Evolutionary conservation across 2,113 vertebrate genomes (phyloP).

Genomic region (Gracilinanus agilis): DNA sequence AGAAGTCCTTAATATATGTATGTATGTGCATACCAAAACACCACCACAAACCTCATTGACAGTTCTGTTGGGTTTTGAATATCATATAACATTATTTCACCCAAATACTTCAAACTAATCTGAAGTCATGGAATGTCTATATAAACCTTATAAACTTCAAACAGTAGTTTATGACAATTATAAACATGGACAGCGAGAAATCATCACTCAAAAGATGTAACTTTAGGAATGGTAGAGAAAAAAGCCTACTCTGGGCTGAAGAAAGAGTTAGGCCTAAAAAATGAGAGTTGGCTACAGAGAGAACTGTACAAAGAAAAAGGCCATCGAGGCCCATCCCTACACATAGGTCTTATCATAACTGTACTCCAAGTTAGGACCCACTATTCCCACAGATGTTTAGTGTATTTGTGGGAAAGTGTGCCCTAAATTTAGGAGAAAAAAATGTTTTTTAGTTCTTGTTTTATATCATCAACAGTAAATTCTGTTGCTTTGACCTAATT

Average conservation of each 20-base stretch:
- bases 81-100: background rate
- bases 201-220: background rate
- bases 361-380: background rate
- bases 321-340: background rate
- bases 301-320: background rate
- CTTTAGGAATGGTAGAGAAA: background rate
- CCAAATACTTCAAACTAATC: background rate
- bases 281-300: background rate
- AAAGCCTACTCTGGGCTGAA: background rate
- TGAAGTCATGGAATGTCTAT: background rate
- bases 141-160: constrained; percentile 47
- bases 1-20: background rate
- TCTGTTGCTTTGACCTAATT: background rate
- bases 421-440: background rate
- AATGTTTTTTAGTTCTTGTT: background rate
- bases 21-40: background rate
- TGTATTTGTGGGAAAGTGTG: background rate
- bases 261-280: background rate
- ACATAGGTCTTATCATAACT: background rate
- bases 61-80: constrained; percentile 22
- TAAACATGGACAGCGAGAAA: background rate
- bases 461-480: background rate
- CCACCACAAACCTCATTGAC: background rate
- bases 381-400: background rate
- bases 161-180: constrained; percentile 40